Conservation (phyloP, 2,888 invertebrate genomes). For the Melieria picta region DNA sequence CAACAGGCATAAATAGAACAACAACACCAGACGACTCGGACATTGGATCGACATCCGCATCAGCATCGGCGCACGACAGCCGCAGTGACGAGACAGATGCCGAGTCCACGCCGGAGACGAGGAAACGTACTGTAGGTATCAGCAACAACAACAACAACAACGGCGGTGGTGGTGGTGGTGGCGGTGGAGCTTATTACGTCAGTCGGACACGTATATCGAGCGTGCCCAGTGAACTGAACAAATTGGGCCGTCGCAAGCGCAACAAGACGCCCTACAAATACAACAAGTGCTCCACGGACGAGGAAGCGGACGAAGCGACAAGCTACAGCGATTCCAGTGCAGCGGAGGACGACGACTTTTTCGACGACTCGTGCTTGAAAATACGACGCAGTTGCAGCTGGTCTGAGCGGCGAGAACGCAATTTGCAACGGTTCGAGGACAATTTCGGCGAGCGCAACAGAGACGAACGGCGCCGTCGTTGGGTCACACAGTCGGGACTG, state of each 20-base stretch:
- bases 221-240: constrained; percentile 59
- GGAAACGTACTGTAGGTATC: constrained; percentile 24
- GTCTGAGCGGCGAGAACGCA: constrained; percentile 50
- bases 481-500: constrained; percentile 34
- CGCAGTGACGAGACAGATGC: constrained; percentile 32
- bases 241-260: constrained; percentile 49
- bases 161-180: constrained; percentile 19
- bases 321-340: constrained; percentile 43
- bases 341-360: constrained; percentile 43
- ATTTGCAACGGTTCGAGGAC: constrained; percentile 36
- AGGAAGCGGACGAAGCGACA: constrained; percentile 44
- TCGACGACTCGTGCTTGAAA: constrained; percentile 42
- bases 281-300: constrained; percentile 34
- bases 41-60: constrained; percentile 23
- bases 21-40: constrained; percentile 30
- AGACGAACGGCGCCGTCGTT: constrained; percentile 10
- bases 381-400: constrained; percentile 58
- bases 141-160: constrained; percentile 12
- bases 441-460: constrained; percentile 23
- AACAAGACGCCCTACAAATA: constrained; percentile 12
- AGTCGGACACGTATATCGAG: constrained; percentile 44
- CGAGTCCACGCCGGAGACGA: constrained; percentile 38
- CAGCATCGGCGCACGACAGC: constrained; percentile 27
- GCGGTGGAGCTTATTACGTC: constrained; percentile 8
- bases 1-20: constrained; percentile 13